Conservation (phyloP, 1,140 invertebrate genomes). For the Holotrichia oblita region DNA sequence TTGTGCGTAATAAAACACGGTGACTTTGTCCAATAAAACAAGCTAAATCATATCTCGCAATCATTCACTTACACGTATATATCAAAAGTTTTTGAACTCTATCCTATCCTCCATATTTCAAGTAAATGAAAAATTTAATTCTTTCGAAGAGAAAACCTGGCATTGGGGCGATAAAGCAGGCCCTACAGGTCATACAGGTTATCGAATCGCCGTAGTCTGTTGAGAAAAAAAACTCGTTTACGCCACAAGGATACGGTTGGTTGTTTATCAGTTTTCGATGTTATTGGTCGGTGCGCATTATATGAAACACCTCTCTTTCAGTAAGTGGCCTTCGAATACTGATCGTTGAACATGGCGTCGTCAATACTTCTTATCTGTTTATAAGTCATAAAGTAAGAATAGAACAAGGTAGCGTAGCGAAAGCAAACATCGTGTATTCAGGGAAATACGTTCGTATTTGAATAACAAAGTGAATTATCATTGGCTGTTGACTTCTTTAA, state of each 20-base stretch:
- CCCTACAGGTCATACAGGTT: constrained; percentile 14
- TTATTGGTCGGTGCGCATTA: constrained; percentile 3
- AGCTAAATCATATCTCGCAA: neutral
- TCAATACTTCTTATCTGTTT: neutral
- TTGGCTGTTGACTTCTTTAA: too few relatives aligned
- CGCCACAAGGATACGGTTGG: neutral
- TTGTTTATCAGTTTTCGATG: constrained; percentile 12
- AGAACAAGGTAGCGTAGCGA: neutral
- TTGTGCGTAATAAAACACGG: neutral
- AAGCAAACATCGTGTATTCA: neutral
- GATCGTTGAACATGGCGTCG: constrained; percentile 15
- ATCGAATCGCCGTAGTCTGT: constrained; percentile 9
- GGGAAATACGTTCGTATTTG: neutral
- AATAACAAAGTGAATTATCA: neutral
- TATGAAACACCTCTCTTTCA: constrained; percentile 2
- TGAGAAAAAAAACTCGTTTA: neutral
- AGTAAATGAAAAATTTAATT: constrained; percentile 3
- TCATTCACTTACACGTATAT: neutral
- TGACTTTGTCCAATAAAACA: neutral
- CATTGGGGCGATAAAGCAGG: neutral
- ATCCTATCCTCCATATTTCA: neutral
- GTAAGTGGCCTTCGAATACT: neutral
- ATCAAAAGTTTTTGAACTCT: neutral
- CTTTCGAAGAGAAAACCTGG: neutral
- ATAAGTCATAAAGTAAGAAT: neutral